Conservation (phyloP, 2,113 vertebrate genomes). For the Apodemus speciosus region DNA sequence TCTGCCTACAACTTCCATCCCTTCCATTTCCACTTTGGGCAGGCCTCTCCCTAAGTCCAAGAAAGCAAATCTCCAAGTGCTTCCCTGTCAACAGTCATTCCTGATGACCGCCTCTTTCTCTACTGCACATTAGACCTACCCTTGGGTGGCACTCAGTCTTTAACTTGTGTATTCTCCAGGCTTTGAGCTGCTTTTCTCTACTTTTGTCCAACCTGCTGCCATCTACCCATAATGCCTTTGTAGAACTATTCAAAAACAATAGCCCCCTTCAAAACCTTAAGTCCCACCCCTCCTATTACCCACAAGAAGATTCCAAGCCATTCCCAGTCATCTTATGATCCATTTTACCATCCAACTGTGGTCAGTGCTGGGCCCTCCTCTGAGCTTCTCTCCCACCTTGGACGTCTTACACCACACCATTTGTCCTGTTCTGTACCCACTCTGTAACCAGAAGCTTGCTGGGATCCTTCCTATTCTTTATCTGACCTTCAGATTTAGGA, state of each 20-base stretch:
- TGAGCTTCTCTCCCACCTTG: neutral
- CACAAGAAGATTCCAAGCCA: neutral
- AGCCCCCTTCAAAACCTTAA: neutral
- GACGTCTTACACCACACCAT: rapidly evolving
- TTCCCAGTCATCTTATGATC: rapidly evolving
- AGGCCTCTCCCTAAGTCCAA: neutral
- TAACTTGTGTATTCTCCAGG: rapidly evolving
- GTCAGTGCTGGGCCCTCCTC: neutral
- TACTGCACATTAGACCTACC: too few species aligned
- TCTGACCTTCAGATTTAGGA: neutral
- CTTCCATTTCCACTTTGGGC: neutral
- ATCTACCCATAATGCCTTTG: too few species aligned
- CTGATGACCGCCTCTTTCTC: rapidly evolving
- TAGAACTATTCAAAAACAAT: neutral
- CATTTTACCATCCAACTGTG: neutral
- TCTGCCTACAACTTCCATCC: neutral
- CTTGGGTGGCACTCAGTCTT: neutral
- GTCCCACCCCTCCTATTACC: rapidly evolving
- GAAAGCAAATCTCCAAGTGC: too few species aligned
- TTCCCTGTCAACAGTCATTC: rapidly evolving
- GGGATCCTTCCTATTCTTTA: neutral
- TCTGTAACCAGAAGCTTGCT: rapidly evolving
- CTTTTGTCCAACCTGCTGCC: neutral
- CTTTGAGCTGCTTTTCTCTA: neutral
- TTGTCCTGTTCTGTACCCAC: neutral